These are phyloP conservation scores for Eudasyphora cyanicolor DNA, from an alignment of 2,888 invertebrate genomes.

Conservation along the genomic window DNA sequence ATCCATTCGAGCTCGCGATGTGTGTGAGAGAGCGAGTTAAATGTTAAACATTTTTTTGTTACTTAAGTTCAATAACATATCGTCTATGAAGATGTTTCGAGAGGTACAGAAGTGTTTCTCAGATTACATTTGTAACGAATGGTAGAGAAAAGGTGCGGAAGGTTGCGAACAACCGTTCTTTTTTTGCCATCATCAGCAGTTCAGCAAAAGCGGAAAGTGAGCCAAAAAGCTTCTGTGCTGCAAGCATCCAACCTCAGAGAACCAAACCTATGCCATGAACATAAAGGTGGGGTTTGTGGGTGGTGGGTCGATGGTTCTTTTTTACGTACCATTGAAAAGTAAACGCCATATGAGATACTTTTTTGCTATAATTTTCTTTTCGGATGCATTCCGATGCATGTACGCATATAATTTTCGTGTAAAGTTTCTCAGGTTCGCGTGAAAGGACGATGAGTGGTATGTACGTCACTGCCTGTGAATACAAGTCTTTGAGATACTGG, in stretches of 20 bases:
- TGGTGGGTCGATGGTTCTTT: too few species aligned
- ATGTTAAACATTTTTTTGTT: too few species aligned
- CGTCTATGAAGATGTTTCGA: not conserved
- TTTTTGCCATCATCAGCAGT: not conserved
- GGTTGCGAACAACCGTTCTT: not conserved
- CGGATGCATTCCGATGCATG: not conserved
- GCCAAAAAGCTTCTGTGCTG: conserved; percentile 7
- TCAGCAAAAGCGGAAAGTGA: not conserved
- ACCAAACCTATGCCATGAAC: not conserved
- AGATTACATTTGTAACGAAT: not conserved
- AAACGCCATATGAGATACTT: not conserved
- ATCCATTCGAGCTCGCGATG: too few species aligned
- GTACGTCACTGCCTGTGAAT: not conserved
- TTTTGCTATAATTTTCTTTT: not conserved
- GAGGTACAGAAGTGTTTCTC: conserved; percentile 24
- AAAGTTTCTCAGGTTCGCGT: too few species aligned
- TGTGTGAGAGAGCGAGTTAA: too few species aligned
- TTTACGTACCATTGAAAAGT: not conserved
- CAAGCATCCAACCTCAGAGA: conserved; percentile 21
- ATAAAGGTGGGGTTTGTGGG: too few species aligned
- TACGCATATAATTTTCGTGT: not conserved
- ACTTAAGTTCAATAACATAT: too few species aligned
- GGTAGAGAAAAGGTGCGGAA: not conserved
- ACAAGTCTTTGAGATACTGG: not conserved
- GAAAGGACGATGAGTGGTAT: too few species aligned